Evolutionary conservation across 2,888 invertebrate species (phyloP).

Genomic region (Apocheima hispidaria): DNA sequence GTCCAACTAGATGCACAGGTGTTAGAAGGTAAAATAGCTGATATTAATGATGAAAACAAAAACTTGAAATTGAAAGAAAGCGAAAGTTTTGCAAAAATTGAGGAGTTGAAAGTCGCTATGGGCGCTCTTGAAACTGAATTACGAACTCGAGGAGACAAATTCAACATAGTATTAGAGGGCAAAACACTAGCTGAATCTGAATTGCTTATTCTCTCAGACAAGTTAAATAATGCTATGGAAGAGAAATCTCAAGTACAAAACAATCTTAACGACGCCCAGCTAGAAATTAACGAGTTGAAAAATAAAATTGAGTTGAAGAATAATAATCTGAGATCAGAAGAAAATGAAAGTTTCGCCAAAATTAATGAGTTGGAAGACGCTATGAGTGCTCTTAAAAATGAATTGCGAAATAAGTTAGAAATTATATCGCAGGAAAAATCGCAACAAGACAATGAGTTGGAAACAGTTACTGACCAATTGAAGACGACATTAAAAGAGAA

Average conservation of each 20-base stretch:
- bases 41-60: neutral
- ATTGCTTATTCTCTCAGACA: neutral
- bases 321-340: slow-evolving; percentile 3
- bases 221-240: neutral
- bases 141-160: neutral
- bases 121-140: neutral
- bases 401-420: slow-evolving; percentile 3
- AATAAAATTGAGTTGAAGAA: slow-evolving; percentile 10
- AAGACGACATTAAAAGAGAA: neutral
- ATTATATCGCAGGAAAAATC: neutral
- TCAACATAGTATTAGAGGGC: neutral
- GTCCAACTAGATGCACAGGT: neutral
- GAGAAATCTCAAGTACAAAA: neutral
- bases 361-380: slow-evolving; percentile 3
- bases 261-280: neutral
- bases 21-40: neutral
- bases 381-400: neutral
- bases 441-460: neutral
- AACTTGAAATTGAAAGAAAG: slow-evolving; percentile 1
- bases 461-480: neutral
- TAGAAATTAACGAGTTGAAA: neutral
- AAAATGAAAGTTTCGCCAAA: slow-evolving; percentile 2
- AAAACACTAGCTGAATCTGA: slow-evolving; percentile 1
- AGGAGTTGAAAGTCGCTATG: neutral
- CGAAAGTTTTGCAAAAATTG: neutral